Conservation (phyloP, 2,888 invertebrate genomes). For the Gortyna flavago region DNA sequence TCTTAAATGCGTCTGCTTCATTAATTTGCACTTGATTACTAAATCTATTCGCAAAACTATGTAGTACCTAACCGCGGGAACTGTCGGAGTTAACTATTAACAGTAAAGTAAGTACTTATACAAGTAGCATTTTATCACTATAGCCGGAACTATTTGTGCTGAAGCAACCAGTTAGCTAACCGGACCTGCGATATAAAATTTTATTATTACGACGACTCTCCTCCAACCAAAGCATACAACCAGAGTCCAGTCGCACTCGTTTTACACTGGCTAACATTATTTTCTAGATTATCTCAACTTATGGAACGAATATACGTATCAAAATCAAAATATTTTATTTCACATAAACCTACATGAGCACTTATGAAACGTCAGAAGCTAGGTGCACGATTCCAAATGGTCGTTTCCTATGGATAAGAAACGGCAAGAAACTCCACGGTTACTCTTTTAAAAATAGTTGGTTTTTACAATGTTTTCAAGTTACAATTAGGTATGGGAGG, state of each 20-base stretch:
- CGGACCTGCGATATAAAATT: constrained; percentile 14
- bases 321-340: no score
- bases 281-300: neutral
- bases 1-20: constrained; percentile 1
- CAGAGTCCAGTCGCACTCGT: neutral
- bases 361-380: no score
- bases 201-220: neutral
- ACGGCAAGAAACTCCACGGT: no score
- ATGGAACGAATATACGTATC: no score
- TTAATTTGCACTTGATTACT: constrained; percentile 1
- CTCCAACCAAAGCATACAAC: neutral
- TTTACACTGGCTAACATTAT: neutral
- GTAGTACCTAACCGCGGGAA: neutral
- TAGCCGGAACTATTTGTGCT: neutral
- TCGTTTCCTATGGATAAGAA: no score
- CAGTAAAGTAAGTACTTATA: neutral
- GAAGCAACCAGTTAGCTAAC: constrained; percentile 22
- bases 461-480: no score
- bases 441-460: no score
- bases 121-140: neutral
- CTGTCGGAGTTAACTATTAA: neutral
- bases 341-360: no score
- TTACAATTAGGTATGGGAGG: no score
- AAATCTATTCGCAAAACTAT: constrained; percentile 7
- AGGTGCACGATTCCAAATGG: no score